Evolutionary conservation across 2,797 vertebrate genomes (phyloP), one percentile per base, ranked within the genome.

Genomic region (Sebastes nivosus): DNA sequence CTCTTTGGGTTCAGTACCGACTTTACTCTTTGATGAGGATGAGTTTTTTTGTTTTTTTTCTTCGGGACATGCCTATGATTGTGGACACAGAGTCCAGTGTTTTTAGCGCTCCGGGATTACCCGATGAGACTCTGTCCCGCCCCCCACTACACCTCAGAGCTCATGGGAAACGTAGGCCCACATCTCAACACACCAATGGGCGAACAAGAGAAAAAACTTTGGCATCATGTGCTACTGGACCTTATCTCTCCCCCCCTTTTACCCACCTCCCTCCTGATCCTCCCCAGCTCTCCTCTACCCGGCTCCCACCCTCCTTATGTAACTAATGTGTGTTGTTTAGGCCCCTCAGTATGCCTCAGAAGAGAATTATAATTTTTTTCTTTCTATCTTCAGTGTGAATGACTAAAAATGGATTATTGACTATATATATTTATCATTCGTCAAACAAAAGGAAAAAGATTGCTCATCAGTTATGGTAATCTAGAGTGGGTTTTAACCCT

Each of bases 401-500:
- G 93, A 91, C 90, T 84, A 75, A 90, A 89, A 93, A 91, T 88
- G 73, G 76, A 94, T 92, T 92, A 91, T 92, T 81, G 82, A 90
- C 90, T 93, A 93, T 90, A 93, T 94, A 94, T 94, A 95, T 95
- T 95, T 95, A 95, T 94, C 93, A 91, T 90, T 92, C 82, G 82
- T 92, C 72, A 92, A 84, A 89, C 68, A 76, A 92, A 91, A 89
- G 83, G 84, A 90, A 87, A 87, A 85, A 32, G 85, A 88, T 88
- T 90, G 84, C 83, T 94, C 92, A 93, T 92, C 89, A 87, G 75
- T 91, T 93, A 77, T 67, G 71, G 89, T 94, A 84, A 92, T 91
- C 87, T 85, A 80, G 57, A 90, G 88, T 88, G 87, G 81, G 84
- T 83, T 92, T 93, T 93, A 94, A 94, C 93, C 93, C 93, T 95